Evolutionary conservation across 2,888 invertebrate genomes (phyloP).

Genomic region (Pemphredon lugubris): DNA sequence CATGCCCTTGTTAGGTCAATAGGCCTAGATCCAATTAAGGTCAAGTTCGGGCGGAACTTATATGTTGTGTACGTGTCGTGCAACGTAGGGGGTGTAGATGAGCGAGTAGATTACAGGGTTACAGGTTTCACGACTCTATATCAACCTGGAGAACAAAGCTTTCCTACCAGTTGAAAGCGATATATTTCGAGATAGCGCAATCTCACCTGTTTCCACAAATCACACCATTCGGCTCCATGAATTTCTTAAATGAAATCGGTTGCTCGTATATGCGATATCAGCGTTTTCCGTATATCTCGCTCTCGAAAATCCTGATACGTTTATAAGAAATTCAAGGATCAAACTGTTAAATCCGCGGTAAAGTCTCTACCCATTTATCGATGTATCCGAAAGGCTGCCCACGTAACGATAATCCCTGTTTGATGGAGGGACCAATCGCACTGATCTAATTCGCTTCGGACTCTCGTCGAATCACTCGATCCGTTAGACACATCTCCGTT

Average conservation of each 20-base stretch:
- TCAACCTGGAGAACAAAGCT: constrained; percentile 41
- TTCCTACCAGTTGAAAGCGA: constrained; percentile 39
- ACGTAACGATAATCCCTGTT: no score
- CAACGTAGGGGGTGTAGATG: constrained; percentile 24
- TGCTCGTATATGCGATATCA: constrained; percentile 19
- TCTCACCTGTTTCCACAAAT: constrained; percentile 34
- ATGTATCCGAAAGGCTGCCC: no score
- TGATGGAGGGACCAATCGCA: no score
- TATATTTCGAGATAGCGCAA: constrained; percentile 23
- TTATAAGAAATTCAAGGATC: neutral
- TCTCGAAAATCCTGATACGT: neutral
- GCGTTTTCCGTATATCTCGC: constrained; percentile 1
- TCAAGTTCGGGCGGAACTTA: constrained; percentile 40
- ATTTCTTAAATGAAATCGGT: constrained; percentile 44
- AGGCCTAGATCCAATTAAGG: constrained; percentile 57
- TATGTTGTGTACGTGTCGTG: neutral
- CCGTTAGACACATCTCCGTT: no score
- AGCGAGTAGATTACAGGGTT: constrained; percentile 35
- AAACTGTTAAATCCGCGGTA: no score
- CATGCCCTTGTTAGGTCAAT: constrained; percentile 51
- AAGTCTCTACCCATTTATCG: no score
- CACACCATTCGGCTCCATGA: constrained; percentile 19
- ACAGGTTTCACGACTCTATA: constrained; percentile 27
- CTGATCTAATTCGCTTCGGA: no score
- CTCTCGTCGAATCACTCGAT: no score